phyloP scores from a whole-genome alignment of 2,797 vertebrate genomes.

The Microctenopoma steveboyesi region DNA sequence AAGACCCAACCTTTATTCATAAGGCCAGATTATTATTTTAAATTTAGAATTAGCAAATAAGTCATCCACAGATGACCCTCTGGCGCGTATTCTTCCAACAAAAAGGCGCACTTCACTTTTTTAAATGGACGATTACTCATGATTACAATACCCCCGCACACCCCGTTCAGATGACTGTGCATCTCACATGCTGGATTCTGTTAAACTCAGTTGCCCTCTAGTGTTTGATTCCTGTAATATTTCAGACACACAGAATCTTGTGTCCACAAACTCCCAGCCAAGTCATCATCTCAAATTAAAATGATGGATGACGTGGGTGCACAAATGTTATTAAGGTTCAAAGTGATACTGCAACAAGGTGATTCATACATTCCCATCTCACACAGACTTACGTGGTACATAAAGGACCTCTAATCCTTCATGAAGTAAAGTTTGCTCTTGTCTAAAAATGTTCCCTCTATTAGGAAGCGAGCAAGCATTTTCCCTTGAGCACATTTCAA shows the following conservation, averaged over 20 bases:
- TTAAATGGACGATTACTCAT: constrained; percentile 61
- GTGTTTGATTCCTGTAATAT: constrained; percentile 59
- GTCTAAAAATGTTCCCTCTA: constrained; percentile 16
- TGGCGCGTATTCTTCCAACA: constrained; percentile 21
- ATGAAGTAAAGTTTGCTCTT: constrained; percentile 38
- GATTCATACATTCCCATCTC: constrained; percentile 58
- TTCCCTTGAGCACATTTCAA: constrained; percentile 14
- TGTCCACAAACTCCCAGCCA: constrained; percentile 26
- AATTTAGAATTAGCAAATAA: constrained; percentile 46
- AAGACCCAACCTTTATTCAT: constrained; percentile 42
- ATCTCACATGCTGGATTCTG: constrained; percentile 24
- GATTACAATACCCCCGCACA: constrained; percentile 33
- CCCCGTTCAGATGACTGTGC: neutral
- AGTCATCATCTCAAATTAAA: constrained; percentile 67
- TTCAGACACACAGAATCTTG: constrained; percentile 11
- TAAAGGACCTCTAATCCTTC: constrained; percentile 36
- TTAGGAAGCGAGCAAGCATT: constrained; percentile 28
- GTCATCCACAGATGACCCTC: constrained; percentile 37
- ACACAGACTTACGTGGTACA: constrained; percentile 16
- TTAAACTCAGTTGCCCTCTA: constrained; percentile 78
- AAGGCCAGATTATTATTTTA: constrained; percentile 36
- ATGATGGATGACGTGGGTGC: constrained; percentile 63
- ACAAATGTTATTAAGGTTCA: constrained; percentile 61
- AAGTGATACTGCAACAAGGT: constrained; percentile 53
- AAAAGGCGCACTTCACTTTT: constrained; percentile 42